phyloP scores from a whole-genome alignment of 2,113 vertebrate species.

The Anarhynchus alexandrinus region DNA sequence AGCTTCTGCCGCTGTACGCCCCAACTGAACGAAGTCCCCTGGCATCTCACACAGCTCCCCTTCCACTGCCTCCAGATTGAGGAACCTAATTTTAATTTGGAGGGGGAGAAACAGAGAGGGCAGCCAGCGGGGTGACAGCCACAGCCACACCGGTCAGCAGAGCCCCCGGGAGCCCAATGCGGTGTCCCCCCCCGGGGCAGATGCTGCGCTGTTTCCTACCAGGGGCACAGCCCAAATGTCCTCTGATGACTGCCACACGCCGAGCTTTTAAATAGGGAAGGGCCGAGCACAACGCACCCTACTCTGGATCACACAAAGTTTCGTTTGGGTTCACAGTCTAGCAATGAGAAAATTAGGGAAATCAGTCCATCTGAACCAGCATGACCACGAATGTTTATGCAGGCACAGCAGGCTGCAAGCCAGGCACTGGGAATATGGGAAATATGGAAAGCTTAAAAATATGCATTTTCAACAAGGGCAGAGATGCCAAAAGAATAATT shows the following conservation, averaged over 20 bases:
- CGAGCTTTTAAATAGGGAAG: neutral
- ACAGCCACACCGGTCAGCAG: neutral
- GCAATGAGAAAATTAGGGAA: neutral
- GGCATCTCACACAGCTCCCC: neutral
- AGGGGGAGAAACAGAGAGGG: neutral
- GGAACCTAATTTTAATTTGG: neutral
- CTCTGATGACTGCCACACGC: neutral
- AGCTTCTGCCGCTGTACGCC: neutral
- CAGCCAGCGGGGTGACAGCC: neutral
- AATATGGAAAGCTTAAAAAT: neutral
- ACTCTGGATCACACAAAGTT: neutral
- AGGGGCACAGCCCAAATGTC: neutral
- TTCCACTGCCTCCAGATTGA: neutral
- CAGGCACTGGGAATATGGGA: neutral
- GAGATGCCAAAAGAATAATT: slow-evolving; percentile 3
- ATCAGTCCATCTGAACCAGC: neutral
- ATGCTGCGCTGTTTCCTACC: neutral
- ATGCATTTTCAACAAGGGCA: neutral
- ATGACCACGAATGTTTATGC: neutral
- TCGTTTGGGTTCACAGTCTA: neutral
- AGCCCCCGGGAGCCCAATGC: fast-evolving
- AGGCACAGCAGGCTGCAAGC: neutral
- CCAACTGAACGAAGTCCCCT: neutral
- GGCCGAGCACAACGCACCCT: neutral
- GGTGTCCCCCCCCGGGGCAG: fast-evolving